Conservation (phyloP, 2,888 invertebrate species). For the Meloe dianella region DNA sequence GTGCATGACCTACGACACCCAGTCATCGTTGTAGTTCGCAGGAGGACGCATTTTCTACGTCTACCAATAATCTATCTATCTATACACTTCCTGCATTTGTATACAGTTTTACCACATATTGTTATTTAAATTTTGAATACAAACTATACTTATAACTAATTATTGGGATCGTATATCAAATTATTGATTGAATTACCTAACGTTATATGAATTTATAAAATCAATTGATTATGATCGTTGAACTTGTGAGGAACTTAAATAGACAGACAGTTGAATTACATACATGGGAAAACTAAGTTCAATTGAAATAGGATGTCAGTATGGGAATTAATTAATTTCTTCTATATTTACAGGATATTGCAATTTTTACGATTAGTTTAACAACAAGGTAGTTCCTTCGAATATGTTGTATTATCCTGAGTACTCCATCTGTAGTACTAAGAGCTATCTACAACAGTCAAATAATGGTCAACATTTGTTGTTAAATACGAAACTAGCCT, state of each 20-base stretch:
- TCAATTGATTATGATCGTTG: not conserved
- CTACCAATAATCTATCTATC: not conserved
- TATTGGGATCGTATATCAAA: not conserved
- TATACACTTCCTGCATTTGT: not conserved
- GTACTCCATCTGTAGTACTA: too few relatives aligned
- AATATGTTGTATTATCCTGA: too few relatives aligned
- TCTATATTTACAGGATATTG: not conserved
- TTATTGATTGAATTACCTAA: not conserved
- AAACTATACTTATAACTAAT: not conserved
- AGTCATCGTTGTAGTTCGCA: slow-evolving; percentile 2
- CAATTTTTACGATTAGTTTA: not conserved
- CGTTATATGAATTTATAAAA: not conserved
- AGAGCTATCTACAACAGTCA: too few relatives aligned
- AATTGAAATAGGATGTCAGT: too few relatives aligned
- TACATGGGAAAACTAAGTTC: too few relatives aligned
- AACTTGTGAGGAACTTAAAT: not conserved
- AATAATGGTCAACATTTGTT: too few relatives aligned
- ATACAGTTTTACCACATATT: not conserved
- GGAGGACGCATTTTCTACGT: slow-evolving; percentile 8
- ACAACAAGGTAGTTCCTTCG: not conserved
- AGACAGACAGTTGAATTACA: not conserved
- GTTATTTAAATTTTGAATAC: not conserved
- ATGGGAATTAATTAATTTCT: not conserved
- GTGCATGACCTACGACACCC: slow-evolving; percentile 44
- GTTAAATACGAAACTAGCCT: not conserved